phyloP scores from a whole-genome alignment of 1,140 invertebrate species.

The Myzus persicae region DNA sequence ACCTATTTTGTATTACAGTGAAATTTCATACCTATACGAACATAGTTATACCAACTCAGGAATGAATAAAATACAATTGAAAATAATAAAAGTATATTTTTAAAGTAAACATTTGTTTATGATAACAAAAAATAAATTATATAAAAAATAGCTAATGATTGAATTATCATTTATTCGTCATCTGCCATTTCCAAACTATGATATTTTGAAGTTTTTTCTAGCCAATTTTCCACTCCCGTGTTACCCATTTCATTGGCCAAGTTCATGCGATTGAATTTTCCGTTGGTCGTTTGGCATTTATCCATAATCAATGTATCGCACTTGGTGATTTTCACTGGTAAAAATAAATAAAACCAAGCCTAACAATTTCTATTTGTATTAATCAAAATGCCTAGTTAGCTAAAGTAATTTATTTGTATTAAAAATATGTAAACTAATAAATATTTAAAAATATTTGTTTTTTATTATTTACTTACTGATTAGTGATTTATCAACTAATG shows the following conservation, averaged over 20 bases:
- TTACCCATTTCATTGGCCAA: constrained; percentile 64
- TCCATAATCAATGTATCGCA: constrained; percentile 30
- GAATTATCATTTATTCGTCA: constrained; percentile 67
- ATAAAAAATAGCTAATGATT: not conserved
- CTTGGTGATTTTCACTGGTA: constrained; percentile 53
- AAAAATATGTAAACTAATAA: not conserved
- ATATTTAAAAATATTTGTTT: not conserved
- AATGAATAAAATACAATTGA: not conserved
- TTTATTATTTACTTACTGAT: not conserved
- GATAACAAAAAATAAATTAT: constrained; percentile 9
- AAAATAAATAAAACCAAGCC: constrained; percentile 49
- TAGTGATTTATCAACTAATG: not conserved
- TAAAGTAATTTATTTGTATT: not conserved
- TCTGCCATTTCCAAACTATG: constrained; percentile 72
- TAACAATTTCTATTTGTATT: constrained; percentile 19
- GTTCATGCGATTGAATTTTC: constrained; percentile 46
- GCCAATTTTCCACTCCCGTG: constrained; percentile 72
- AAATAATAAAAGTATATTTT: not conserved
- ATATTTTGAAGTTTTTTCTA: constrained; percentile 77
- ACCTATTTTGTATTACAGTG: not conserved
- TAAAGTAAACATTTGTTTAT: not conserved
- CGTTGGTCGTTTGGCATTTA: constrained; percentile 31
- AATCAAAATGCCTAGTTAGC: not conserved
- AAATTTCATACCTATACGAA: not conserved
- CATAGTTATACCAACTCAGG: not conserved